phyloP scores from a whole-genome alignment of 30 jellyfish, hydroid and myxozoan genomes.

The Rhopilema esculentum region DNA sequence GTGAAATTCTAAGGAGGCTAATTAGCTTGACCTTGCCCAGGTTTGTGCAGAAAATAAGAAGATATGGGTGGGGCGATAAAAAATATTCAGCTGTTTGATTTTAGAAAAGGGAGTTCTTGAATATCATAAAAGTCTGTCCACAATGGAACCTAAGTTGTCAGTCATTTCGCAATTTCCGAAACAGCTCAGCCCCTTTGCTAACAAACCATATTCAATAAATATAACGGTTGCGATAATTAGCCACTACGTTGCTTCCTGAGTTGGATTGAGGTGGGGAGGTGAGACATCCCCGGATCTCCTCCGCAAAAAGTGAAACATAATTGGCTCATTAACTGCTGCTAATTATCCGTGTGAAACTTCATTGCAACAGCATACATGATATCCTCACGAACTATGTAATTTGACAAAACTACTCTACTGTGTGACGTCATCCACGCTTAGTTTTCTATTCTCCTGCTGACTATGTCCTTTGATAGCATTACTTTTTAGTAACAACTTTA shows the following conservation, averaged over 20 bases:
- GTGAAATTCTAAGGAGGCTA: not conserved
- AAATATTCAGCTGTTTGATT: too few species aligned
- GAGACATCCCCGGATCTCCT: slow-evolving; percentile 60
- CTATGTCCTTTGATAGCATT: too few species aligned
- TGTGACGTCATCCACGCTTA: not conserved
- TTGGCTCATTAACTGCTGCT: slow-evolving; percentile 7
- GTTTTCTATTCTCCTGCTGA: too few species aligned
- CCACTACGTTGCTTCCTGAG: slow-evolving; percentile 4
- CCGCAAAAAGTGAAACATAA: slow-evolving; percentile 34
- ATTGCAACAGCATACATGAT: not conserved
- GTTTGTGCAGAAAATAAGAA: not conserved
- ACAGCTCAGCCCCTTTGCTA: not conserved
- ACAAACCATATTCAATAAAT: not conserved
- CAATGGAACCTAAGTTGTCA: not conserved
- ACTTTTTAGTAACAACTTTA: too few species aligned
- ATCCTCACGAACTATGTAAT: not conserved
- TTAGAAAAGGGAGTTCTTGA: not conserved
- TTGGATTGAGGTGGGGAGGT: slow-evolving; percentile 8
- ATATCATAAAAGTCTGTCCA: not conserved
- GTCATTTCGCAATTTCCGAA: not conserved
- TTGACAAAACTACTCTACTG: not conserved
- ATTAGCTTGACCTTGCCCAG: not conserved
- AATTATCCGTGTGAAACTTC: not conserved
- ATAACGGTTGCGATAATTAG: not conserved
- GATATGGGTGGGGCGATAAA: too few species aligned